Conservation (phyloP, 2,797 vertebrate genomes). For the Phoebastria nigripes region DNA sequence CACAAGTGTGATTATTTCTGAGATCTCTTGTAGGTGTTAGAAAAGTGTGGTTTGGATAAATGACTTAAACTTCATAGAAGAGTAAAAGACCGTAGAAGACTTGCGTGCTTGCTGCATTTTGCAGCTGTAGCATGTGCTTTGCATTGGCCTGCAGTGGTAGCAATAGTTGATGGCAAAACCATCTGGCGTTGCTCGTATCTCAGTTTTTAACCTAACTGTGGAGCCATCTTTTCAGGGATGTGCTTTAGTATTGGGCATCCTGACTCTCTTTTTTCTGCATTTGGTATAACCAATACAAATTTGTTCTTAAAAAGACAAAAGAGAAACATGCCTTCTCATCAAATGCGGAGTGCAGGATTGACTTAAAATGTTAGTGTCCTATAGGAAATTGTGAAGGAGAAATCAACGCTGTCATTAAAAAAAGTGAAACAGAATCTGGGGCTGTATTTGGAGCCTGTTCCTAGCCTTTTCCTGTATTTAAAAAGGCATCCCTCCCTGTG, state of each 20-base stretch:
- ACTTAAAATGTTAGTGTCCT: background rate
- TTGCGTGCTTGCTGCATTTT: accelerated
- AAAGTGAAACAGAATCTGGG: background rate
- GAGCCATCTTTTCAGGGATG: background rate
- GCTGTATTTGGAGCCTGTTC: background rate
- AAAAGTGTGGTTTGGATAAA: background rate
- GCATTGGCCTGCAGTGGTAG: background rate
- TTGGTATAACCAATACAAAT: background rate
- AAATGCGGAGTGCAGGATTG: background rate
- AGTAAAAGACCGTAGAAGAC: background rate
- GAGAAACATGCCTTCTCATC: background rate
- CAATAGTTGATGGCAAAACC: background rate
- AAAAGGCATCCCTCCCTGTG: background rate
- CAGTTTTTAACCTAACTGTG: background rate
- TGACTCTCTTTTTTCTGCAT: background rate
- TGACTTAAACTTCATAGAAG: background rate
- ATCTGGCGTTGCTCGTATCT: background rate
- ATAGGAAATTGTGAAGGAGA: background rate
- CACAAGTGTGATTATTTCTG: background rate
- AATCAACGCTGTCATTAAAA: accelerated
- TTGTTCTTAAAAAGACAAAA: background rate
- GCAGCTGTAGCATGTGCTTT: background rate
- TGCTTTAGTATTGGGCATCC: background rate
- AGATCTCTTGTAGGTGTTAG: background rate
- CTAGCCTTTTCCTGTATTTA: background rate